Conservation (phyloP, 2,888 invertebrate genomes). For the Patella caerulea region DNA sequence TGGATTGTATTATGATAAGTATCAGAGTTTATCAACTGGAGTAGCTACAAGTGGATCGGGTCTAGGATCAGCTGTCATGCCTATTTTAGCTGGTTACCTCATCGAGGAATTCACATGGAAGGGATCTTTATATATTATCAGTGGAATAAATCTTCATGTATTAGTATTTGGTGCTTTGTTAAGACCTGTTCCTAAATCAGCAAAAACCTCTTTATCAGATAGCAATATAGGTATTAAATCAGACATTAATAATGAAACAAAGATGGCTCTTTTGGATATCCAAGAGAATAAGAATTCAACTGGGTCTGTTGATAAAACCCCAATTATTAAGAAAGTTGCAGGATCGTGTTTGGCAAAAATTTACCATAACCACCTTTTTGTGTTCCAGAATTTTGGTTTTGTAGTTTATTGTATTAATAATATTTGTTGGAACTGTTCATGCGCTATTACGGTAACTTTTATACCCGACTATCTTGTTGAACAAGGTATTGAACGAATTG, state of each 20-base stretch:
- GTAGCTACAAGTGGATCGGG: conserved; percentile 61
- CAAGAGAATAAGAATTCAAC: not conserved
- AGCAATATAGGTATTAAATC: not conserved
- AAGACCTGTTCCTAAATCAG: conserved; percentile 40
- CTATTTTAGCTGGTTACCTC: conserved; percentile 51
- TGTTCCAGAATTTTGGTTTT: conserved; percentile 47
- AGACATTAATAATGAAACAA: conserved; percentile 15
- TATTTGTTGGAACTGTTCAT: conserved; percentile 59
- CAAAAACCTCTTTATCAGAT: conserved; percentile 13
- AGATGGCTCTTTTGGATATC: not conserved
- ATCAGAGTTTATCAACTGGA: conserved; percentile 59
- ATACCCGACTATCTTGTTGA: conserved; percentile 51
- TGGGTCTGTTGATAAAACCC: not conserved
- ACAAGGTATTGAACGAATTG: conserved; percentile 42
- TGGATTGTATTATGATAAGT: conserved; percentile 60
- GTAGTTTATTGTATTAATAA: conserved; percentile 58
- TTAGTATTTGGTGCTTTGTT: conserved; percentile 56
- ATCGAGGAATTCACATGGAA: conserved; percentile 61
- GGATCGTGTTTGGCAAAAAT: not conserved
- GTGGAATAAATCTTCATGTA: conserved; percentile 56
- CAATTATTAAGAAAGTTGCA: conserved; percentile 1
- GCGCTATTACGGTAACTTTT: conserved; percentile 48
- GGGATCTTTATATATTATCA: conserved; percentile 56
- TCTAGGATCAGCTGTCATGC: conserved; percentile 57
- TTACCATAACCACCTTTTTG: conserved; percentile 18